Percentiles rank a stretch among this genome's conserved stretches.
Evolutionary conservation across 2,113 vertebrate species (phyloP).

Genomic region (Salvator merianae): DNA sequence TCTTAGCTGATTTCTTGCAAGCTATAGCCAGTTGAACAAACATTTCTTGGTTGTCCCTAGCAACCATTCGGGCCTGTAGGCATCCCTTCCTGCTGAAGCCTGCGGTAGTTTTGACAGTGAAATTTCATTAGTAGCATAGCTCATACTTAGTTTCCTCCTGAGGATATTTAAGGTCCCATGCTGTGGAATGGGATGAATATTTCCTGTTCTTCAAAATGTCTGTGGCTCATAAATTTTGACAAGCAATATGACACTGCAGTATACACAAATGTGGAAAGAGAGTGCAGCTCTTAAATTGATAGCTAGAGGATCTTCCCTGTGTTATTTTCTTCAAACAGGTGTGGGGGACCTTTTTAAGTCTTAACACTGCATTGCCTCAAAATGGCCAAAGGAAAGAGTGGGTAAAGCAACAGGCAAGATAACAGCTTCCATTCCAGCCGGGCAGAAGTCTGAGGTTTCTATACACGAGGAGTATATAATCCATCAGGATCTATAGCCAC

Average conservation of each 20-base stretch:
- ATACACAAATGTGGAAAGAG: neutral
- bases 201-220: neutral
- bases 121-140: slow-evolving; percentile 2
- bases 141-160: neutral
- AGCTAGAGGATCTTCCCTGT: neutral
- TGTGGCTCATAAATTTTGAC: neutral
- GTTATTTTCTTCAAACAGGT: neutral
- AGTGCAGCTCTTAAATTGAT: neutral
- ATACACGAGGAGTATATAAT: too few species aligned
- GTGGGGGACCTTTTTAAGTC: too few species aligned
- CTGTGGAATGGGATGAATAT: neutral
- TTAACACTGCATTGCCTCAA: too few species aligned
- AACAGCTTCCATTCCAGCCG: too few species aligned
- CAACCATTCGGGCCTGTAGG: neutral
- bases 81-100: neutral
- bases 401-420: too few species aligned
- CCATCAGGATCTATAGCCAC: too few species aligned
- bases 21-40: neutral
- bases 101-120: neutral
- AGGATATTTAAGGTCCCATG: slow-evolving; percentile 3
- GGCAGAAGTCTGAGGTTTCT: too few species aligned
- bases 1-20: neutral
- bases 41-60: neutral
- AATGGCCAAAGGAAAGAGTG: too few species aligned
- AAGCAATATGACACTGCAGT: neutral